Base-by-base conservation (phyloP, 92 coral and sea anemone genomes). In the Zoanthus gigantus region DNA sequence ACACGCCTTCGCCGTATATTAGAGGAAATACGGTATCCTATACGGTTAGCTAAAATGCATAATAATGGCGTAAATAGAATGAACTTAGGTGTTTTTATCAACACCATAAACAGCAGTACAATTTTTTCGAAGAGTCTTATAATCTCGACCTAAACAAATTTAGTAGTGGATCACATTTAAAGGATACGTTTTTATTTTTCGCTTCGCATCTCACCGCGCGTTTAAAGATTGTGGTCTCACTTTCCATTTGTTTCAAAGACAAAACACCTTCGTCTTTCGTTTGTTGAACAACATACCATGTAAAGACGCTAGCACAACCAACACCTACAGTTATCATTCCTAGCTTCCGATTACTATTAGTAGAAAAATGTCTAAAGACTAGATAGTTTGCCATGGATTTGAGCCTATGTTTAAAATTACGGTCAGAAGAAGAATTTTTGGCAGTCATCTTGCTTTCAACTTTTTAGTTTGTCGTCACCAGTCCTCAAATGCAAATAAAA, bases 271-370 rank as follows among this genome's bases (percentile, higher is more conserved):
- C 23, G 42, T 5, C 45, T 37, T 37, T 2, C 42, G 42, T 37
- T 37, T 37, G 42, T 53, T 77, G 58, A 65, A 65, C 74, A 65
- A 47, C 18, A 46, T 57, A 48, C 85, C 85, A 81, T 28, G 29
- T 23, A 42, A 81, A 13, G 75, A 74, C 42, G 10, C 85, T 73
- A 23, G 74, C 85, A 44, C 85, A 81, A 15, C 85, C 75, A 23
- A 66, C 46, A 5, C 81, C 89, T 16, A 57, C 61, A 18, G 83
- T 66, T 50, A 85, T 28, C 23, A 75, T 58, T 72, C 72, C 80
- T 9, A 85, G 34, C 9, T 46, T 32, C 42, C 32, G 13, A 23
- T 6, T 71, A 46, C 66, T 81, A 5, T 11, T 37, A 11, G 63
- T 10, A 66, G 75, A 47, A 81, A 66, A 47, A 5, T 44, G 85